These are phyloP conservation scores for Harpagifer antarcticus DNA, from an alignment of 2,797 vertebrate species.

Conservation along the genomic window DNA sequence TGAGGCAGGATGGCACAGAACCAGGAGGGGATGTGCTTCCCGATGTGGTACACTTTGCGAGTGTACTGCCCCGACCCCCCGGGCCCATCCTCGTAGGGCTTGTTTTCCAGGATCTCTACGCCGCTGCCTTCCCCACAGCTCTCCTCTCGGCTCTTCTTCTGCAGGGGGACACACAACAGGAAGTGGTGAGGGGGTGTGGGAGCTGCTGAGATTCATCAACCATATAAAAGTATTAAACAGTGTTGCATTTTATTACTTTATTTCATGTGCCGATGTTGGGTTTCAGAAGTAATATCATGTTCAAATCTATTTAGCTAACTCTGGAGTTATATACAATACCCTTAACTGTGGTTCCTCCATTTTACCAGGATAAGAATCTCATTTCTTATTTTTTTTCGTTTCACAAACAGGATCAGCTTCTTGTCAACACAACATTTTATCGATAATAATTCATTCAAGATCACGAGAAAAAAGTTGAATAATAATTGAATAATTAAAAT, in stretches of 20 bases:
- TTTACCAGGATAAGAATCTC: no score
- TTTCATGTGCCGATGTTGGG: background rate
- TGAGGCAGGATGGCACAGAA: constrained; percentile 96
- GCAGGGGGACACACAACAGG: constrained; percentile 18
- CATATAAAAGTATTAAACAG: background rate
- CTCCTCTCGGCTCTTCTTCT: constrained; percentile 99
- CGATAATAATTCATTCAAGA: no score
- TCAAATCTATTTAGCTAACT: no score
- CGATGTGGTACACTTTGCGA: constrained; percentile 98
- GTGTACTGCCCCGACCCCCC: constrained; percentile 97
- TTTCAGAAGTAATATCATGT: no score
- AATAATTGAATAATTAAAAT: no score
- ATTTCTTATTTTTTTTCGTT: no score
- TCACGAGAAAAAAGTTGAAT: no score
- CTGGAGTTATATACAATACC: no score
- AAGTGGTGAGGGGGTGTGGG: background rate
- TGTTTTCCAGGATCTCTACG: constrained; percentile 98
- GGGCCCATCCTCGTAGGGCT: constrained; percentile 93
- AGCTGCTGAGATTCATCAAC: background rate
- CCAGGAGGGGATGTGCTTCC: constrained; percentile 99
- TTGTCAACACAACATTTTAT: no score
- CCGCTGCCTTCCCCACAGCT: constrained; percentile 97
- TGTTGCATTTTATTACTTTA: background rate
- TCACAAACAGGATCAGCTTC: no score
- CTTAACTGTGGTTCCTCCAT: no score